phyloP scores from a whole-genome alignment of 2,113 vertebrate species.

The Rhipidura dahli region DNA sequence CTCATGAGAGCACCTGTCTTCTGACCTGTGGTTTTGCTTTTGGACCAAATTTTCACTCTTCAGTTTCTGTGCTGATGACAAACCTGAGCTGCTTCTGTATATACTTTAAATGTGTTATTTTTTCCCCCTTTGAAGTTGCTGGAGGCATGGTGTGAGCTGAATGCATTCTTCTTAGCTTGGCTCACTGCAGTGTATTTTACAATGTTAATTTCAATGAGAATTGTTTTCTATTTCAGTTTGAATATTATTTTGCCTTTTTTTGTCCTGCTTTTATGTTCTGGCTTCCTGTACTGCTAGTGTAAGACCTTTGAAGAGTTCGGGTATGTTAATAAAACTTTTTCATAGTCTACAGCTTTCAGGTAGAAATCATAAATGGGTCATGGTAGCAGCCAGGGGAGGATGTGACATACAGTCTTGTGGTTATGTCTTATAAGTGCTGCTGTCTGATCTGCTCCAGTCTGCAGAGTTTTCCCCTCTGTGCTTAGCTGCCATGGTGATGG shows the following conservation, averaged over 20 bases:
- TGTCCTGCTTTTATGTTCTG: neutral
- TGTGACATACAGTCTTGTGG: slow-evolving; percentile 8
- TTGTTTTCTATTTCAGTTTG: neutral
- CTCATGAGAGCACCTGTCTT: neutral
- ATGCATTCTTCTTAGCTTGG: neutral
- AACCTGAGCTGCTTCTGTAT: neutral
- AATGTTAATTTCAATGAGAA: neutral
- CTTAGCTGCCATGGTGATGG: slow-evolving; percentile 27
- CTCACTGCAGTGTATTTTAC: neutral
- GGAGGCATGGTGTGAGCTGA: neutral
- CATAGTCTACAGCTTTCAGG: neutral
- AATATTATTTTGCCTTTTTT: neutral
- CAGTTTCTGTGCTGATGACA: neutral
- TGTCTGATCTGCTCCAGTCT: neutral
- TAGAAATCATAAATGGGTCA: slow-evolving; percentile 31
- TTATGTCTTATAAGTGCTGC: neutral
- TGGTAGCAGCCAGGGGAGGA: neutral
- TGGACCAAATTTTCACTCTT: neutral
- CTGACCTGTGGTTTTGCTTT: neutral
- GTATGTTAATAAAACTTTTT: neutral
- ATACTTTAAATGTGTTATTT: neutral
- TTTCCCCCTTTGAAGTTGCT: neutral
- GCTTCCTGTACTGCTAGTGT: neutral
- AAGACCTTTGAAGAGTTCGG: neutral
- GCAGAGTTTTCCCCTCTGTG: neutral